phyloP scores from a whole-genome alignment of 2,113 vertebrate genomes.

The Tragulus kanchil region DNA sequence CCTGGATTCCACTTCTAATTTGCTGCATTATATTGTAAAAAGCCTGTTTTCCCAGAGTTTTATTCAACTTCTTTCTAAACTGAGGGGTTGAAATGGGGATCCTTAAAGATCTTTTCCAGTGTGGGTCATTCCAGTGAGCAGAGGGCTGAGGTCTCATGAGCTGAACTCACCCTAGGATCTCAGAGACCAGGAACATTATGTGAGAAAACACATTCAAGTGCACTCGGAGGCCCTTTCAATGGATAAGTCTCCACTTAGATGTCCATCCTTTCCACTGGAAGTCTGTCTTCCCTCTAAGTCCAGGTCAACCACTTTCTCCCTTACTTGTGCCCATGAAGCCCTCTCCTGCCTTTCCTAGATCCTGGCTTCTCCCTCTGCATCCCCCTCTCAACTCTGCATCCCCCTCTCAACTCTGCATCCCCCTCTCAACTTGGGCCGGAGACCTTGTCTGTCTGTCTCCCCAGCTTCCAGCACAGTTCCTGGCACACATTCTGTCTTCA shows the following conservation, averaged over 20 bases:
- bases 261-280: too few species aligned
- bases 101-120: neutral
- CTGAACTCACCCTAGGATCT: neutral
- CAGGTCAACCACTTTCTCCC: neutral
- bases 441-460: rapidly evolving
- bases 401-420: too few species aligned
- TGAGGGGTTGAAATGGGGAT: neutral
- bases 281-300: too few species aligned
- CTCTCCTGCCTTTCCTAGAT: neutral
- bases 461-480: rapidly evolving
- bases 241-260: too few species aligned
- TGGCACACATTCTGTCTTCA: neutral
- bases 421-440: neutral
- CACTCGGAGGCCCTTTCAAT: rapidly evolving
- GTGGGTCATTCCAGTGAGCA: neutral
- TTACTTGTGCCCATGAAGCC: too few species aligned
- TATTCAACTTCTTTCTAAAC: neutral
- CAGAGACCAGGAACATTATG: neutral
- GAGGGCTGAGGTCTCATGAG: neutral
- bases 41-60: neutral
- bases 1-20: neutral
- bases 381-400: neutral
- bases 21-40: neutral
- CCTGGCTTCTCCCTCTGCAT: neutral
- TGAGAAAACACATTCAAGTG: neutral